phyloP scores from a whole-genome alignment of 2,888 invertebrate species.

The Apamea crenata region DNA sequence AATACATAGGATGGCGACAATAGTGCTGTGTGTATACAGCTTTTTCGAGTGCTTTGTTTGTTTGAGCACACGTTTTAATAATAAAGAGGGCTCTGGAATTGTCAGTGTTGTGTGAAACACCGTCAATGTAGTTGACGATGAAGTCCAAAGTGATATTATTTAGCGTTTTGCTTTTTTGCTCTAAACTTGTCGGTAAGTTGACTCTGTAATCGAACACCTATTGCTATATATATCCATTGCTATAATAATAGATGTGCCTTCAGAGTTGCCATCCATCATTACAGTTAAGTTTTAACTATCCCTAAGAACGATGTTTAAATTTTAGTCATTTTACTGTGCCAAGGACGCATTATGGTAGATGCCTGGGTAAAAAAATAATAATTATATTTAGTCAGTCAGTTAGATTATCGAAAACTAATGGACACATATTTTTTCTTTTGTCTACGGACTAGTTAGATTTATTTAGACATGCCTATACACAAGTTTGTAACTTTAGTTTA shows the following conservation, averaged over 20 bases:
- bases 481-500: constrained; percentile 5
- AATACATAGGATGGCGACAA: constrained; percentile 66
- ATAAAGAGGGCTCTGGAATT: constrained; percentile 65
- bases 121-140: constrained; percentile 71
- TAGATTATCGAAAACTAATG: too few relatives aligned
- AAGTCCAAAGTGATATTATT: constrained; percentile 69
- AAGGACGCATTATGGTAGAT: neutral
- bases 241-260: neutral
- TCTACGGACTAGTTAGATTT: too few relatives aligned
- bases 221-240: neutral
- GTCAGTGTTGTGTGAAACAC: constrained; percentile 73
- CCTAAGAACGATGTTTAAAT: neutral
- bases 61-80: constrained; percentile 72
- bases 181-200: constrained; percentile 74
- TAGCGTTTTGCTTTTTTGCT: constrained; percentile 70
- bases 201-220: neutral
- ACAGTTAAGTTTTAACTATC: neutral
- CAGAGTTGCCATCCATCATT: neutral
- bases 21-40: constrained; percentile 77
- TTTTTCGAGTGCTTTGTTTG: constrained; percentile 72
- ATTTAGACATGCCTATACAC: too few relatives aligned
- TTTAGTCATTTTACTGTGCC: neutral
- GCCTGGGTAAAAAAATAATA: too few relatives aligned
- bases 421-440: too few relatives aligned
- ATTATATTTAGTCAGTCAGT: too few relatives aligned